Evolutionary conservation across 1,140 invertebrate genomes (phyloP).

Genomic region (Nephila pilipes): DNA sequence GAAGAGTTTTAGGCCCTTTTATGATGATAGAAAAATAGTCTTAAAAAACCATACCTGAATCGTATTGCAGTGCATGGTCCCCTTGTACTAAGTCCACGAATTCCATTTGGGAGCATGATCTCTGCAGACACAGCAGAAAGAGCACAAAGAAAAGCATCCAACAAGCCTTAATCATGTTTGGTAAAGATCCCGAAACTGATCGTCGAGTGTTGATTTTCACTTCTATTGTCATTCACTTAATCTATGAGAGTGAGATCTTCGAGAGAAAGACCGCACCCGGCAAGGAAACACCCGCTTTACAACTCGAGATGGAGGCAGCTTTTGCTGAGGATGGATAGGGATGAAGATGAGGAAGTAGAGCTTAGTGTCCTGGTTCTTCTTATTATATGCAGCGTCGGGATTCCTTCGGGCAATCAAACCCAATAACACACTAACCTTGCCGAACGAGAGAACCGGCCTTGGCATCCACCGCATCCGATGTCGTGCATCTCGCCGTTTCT

Average conservation of each 20-base stretch:
- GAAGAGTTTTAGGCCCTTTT: too few relatives aligned
- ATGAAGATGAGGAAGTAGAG: constrained; percentile 71
- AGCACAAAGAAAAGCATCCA: constrained; percentile 75
- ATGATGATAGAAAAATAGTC: background rate
- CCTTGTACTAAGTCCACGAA: constrained; percentile 70
- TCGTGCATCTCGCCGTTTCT: constrained; percentile 62
- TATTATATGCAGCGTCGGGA: constrained; percentile 58
- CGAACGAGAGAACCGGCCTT: constrained; percentile 74
- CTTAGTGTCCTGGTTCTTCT: constrained; percentile 53
- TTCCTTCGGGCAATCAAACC: constrained; percentile 72
- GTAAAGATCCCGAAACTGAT: constrained; percentile 51
- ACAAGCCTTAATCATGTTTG: constrained; percentile 64
- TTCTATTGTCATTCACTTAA: constrained; percentile 52
- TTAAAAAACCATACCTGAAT: constrained; percentile 57
- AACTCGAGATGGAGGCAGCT: background rate
- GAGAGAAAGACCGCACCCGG: constrained; percentile 50
- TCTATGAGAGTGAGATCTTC: constrained; percentile 28
- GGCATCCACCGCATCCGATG: constrained; percentile 51
- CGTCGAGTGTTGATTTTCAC: constrained; percentile 38
- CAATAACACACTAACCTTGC: constrained; percentile 77
- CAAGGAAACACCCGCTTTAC: background rate
- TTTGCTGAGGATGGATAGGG: constrained; percentile 3
- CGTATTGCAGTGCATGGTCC: constrained; percentile 69
- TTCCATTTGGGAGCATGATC: constrained; percentile 66
- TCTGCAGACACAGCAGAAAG: constrained; percentile 60